Conservation (phyloP, 64 coral and sea anemone genomes). For the Orbicella faveolata region DNA sequence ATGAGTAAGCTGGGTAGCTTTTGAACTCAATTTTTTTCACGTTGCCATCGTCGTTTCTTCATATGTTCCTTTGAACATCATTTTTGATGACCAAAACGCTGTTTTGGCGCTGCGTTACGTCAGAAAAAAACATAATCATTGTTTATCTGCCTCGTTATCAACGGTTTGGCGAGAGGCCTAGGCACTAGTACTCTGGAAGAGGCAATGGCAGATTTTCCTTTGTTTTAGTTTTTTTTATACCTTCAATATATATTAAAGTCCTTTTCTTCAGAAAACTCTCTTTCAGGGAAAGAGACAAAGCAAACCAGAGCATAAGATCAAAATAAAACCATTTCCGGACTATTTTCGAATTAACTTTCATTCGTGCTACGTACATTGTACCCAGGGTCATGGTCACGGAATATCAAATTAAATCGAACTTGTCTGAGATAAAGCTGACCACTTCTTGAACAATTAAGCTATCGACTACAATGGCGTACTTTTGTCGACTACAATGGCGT, state of each 20-base stretch:
- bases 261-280: too few relatives aligned
- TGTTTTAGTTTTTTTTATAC: not conserved
- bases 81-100: conserved; percentile 76
- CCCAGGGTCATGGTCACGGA: not conserved
- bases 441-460: too few relatives aligned
- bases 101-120: conserved; percentile 98
- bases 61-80: conserved; percentile 62
- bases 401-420: not conserved
- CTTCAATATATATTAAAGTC: not conserved
- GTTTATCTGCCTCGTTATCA: conserved; percentile 89
- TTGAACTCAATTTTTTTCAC: conserved; percentile 23
- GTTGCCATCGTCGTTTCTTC: conserved; percentile 68
- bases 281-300: not conserved
- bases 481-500: too few relatives aligned
- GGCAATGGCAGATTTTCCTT: not conserved
- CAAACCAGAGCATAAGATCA: not conserved
- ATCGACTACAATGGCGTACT: too few relatives aligned
- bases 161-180: conserved; percentile 4
- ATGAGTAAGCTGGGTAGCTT: conserved; percentile 30
- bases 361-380: not conserved
- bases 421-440: too few relatives aligned
- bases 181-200: not conserved
- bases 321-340: not conserved
- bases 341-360: not conserved
- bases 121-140: conserved; percentile 84